Base-by-base conservation (phyloP, 2,888 invertebrate genomes). In the Leptinotarsa peninsularis region DNA sequence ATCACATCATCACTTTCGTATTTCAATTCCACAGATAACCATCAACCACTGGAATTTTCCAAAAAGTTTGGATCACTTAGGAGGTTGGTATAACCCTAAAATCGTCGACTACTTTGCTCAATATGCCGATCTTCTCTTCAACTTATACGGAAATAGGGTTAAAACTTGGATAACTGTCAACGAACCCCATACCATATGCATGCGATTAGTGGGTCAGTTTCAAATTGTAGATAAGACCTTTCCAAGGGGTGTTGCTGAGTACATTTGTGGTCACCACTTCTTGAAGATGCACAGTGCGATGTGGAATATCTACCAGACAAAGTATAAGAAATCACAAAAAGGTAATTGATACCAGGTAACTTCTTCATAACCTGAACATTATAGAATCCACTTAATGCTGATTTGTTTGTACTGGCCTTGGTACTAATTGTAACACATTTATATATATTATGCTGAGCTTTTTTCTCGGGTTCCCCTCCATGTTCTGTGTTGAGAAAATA, bases 51-150 rank as follows among this genome's bases (percentile, higher is more conserved):
- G 80, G 76, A 81, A 82, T 63, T 72, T 79, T 54, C 82, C 82
- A 4, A 78, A 79, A 33, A 49, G 74, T 14, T 52, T 82, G 18
- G 78, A 83, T 87, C 90, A 91, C 66, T 85, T 92, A 4, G 93
- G 93, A 0, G 93, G 93, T 0, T 93, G 92, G 92, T 89, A 91
- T 50, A 92, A 92, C 82, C 90, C 91, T 1, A 79, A 90, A 17
- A 89, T 92, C 68, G 90, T 89, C 0, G 90, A 93, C 95, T 76
- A 90, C 94, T 83, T 93, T 92, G 82, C 89, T 94, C n/a, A 81
- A 93, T 58, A 89, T 86, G 92, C 93, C 0, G 88, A 88, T 81
- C 87, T 93, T 50, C 86, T 90, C 1, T 87, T 87, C 73, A 49
- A 76, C 14, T 49, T 77, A 3, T 87, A 84, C 72, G 87, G 86